Evolutionary conservation across 2,113 vertebrate genomes (phyloP).

Genomic region (Amphilophus citrinellus): DNA sequence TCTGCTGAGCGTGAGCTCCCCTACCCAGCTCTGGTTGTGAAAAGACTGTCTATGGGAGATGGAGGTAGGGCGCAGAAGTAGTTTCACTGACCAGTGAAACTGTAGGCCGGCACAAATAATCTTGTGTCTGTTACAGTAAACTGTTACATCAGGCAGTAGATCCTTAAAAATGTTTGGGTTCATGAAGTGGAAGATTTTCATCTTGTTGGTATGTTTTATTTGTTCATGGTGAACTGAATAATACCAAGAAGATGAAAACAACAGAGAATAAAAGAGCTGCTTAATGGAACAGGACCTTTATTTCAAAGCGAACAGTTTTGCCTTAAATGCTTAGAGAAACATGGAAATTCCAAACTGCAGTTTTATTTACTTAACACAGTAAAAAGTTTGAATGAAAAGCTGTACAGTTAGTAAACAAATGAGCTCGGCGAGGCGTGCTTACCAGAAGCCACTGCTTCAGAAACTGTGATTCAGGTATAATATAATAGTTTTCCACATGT

Average conservation of each 20-base stretch:
- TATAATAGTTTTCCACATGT: neutral
- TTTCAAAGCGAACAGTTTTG: too few relatives aligned
- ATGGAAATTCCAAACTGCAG: neutral
- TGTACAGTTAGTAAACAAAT: neutral
- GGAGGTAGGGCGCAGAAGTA: constrained; percentile 65
- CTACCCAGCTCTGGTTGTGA: constrained; percentile 78
- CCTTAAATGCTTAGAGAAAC: neutral
- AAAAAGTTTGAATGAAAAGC: neutral
- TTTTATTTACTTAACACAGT: neutral
- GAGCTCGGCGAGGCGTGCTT: neutral
- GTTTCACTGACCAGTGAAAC: neutral
- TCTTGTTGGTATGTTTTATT: too few relatives aligned
- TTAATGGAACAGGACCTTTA: too few relatives aligned
- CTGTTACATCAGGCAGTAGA: neutral
- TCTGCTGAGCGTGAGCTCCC: constrained; percentile 58
- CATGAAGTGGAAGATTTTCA: neutral
- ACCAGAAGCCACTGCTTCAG: neutral
- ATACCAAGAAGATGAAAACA: too few relatives aligned
- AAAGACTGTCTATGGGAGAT: constrained; percentile 78
- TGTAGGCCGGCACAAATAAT: neutral
- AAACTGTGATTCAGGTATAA: neutral
- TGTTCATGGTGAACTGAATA: too few relatives aligned
- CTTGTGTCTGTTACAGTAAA: neutral
- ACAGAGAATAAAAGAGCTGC: too few relatives aligned
- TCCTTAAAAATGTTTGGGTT: accelerated